Conservation (phyloP, 1,140 invertebrate species). For the Teleogryllus occipitalis region DNA sequence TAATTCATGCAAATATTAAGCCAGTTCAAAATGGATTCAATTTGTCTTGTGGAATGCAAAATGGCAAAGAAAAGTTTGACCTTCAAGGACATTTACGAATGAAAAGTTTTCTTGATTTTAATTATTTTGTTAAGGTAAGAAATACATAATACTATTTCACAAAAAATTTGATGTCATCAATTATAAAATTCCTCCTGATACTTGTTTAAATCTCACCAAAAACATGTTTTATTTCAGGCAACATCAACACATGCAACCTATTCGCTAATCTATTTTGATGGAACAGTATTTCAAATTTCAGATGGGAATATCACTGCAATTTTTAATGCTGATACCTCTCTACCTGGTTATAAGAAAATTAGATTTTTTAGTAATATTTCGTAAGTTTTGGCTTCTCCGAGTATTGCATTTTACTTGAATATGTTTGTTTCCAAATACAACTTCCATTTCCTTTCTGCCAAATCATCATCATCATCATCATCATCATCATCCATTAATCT, state of each 20-base stretch:
- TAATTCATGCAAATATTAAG: not conserved
- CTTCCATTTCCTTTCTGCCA: too few relatives aligned
- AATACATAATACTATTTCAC: not conserved
- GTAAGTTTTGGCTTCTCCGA: conserved; percentile 1
- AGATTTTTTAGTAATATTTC: conserved; percentile 23
- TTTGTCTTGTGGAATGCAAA: not conserved
- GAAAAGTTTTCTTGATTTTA: not conserved
- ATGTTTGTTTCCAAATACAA: too few relatives aligned
- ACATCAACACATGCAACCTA: conserved; percentile 36
- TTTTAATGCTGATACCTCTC: conserved; percentile 29
- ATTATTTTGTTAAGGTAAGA: not conserved
- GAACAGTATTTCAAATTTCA: conserved; percentile 16
- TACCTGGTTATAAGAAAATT: conserved; percentile 30
- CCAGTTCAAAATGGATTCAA: not conserved
- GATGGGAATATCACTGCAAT: conserved; percentile 25
- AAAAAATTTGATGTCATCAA: not conserved
- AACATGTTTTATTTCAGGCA: not conserved
- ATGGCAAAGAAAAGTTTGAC: not conserved
- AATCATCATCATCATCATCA: too few relatives aligned
- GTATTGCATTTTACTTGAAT: too few relatives aligned
- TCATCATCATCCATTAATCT: too few relatives aligned
- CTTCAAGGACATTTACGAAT: not conserved
- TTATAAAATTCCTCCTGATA: not conserved
- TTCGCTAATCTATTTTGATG: conserved; percentile 28
- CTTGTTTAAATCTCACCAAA: not conserved